Evolutionary conservation across 2,888 invertebrate genomes (phyloP).

Genomic region (Anthrax anthrax): DNA sequence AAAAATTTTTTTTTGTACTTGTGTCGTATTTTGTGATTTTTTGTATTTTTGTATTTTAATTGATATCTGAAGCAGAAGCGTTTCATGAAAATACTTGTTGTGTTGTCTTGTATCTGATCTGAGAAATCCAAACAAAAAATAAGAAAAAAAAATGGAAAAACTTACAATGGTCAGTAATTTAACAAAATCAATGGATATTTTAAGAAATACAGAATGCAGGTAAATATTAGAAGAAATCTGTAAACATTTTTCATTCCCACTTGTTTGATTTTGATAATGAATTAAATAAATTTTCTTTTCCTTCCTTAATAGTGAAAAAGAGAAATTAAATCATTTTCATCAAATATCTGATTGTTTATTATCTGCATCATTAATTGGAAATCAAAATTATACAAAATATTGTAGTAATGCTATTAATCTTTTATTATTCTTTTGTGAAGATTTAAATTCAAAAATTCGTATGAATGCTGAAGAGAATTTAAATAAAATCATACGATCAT

Average conservation of each 20-base stretch:
- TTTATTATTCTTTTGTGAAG: conserved; percentile 57
- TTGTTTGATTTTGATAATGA: not conserved
- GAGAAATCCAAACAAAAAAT: no score
- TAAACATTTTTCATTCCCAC: not conserved
- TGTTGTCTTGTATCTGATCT: no score
- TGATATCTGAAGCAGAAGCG: no score
- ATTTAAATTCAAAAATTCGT: conserved; percentile 60
- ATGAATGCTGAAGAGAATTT: conserved; percentile 72
- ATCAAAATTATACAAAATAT: conserved; percentile 46
- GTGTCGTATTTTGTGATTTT: no score
- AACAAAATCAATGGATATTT: conserved; percentile 26
- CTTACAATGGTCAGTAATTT: conserved; percentile 9
- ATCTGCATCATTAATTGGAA: conserved; percentile 28
- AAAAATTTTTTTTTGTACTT: no score
- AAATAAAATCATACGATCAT: conserved; percentile 57
- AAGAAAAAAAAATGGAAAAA: no score
- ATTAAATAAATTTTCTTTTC: not conserved
- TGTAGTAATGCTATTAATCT: conserved; percentile 57
- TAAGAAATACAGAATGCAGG: conserved; percentile 35
- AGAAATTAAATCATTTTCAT: conserved; percentile 57
- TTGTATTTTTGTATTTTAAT: no score
- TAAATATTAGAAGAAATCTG: conserved; percentile 11
- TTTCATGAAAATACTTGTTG: no score
- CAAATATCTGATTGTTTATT: conserved; percentile 57
- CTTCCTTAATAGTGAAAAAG: conserved; percentile 45